A percentile compares a stretch with the other conserved stretches of the same genome.
Conservation (phyloP, 2,113 vertebrate species). For the Dissostichus mawsoni region DNA sequence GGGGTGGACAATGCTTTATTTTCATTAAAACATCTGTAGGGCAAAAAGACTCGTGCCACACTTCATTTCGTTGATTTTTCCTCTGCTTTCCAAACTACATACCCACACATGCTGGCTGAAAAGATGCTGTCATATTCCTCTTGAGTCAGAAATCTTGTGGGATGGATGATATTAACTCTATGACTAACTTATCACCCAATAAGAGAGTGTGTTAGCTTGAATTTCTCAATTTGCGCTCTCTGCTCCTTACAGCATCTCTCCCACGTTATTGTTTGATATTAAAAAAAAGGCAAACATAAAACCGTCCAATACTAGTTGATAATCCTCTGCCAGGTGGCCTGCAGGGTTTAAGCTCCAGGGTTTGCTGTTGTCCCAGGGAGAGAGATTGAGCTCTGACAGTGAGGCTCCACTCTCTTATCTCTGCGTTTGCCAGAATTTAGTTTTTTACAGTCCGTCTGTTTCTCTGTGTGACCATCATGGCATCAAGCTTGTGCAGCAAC, state of each 20-base stretch:
- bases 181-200: slow-evolving; percentile 47
- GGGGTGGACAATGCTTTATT: slow-evolving; percentile 29
- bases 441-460: neutral
- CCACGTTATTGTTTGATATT: neutral
- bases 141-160: slow-evolving; percentile 20
- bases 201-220: neutral
- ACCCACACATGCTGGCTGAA: slow-evolving; percentile 41
- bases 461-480: neutral
- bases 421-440: neutral
- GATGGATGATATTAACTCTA: slow-evolving; percentile 32
- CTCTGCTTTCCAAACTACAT: slow-evolving; percentile 12
- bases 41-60: slow-evolving; percentile 21
- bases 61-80: slow-evolving; percentile 27
- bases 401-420: neutral
- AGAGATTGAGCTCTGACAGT: slow-evolving; percentile 15
- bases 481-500: neutral
- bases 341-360: neutral
- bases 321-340: slow-evolving; percentile 17
- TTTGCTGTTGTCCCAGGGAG: neutral
- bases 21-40: slow-evolving; percentile 47
- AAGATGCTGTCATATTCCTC: slow-evolving; percentile 38
- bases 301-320: neutral
- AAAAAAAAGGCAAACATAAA: slow-evolving; percentile 2
- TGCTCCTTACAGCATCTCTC: neutral
- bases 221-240: neutral